Evolutionary conservation across 2,113 vertebrate species (phyloP), one percentile per base, ranked within the genome.

Genomic region (Brachyistius frenatus): DNA sequence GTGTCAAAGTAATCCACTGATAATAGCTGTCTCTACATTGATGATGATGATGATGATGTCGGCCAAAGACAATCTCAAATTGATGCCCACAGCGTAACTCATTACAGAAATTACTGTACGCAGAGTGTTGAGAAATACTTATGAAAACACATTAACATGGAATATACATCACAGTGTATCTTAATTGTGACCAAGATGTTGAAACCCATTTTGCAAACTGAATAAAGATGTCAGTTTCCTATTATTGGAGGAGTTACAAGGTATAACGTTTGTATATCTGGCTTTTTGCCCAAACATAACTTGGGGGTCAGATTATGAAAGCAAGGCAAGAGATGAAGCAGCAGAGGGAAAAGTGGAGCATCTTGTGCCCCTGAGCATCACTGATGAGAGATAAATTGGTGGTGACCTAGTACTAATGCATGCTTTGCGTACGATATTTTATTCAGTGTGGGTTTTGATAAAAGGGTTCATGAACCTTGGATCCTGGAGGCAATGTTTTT

Each of bases 301-400:
- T 70, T 15, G 16, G 35, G 46, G 68, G 23, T 78, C 73, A 75
- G 78, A 71, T 78, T 82, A 70, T 66, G 69, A 73, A 74, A 71
- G 49, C 56, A 16, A 67, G 52, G 52, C 49, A 49, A 30, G 53
- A 76, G 66, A 79, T 73, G 64, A 89, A 69, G 73, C 69, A 58
- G 66, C 23, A 32, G 33, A 78, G 41, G n/a, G 55, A 53, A 74
- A 85, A 85, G 58, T 88, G 72, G 86, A 85, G 67, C 84, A 82
- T 82, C 72, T 71, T 68, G 9, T 49, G 53, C 76, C 83, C 88
- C 52, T 73, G 57, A 88, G 87, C 80, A 37, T 73, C 69, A 44
- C 47, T 80, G 70, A 77, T 81, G 69, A 83, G 73, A 61, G 54
- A 84, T 73, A 78, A 74, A 76, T 55, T 67, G 13, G 53, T 66